Percentiles rank a stretch among this genome's conserved stretches.
These are phyloP conservation scores for Synanthedon andrenaeformis DNA, from an alignment of 2,888 invertebrate species.

Conservation along the genomic window DNA sequence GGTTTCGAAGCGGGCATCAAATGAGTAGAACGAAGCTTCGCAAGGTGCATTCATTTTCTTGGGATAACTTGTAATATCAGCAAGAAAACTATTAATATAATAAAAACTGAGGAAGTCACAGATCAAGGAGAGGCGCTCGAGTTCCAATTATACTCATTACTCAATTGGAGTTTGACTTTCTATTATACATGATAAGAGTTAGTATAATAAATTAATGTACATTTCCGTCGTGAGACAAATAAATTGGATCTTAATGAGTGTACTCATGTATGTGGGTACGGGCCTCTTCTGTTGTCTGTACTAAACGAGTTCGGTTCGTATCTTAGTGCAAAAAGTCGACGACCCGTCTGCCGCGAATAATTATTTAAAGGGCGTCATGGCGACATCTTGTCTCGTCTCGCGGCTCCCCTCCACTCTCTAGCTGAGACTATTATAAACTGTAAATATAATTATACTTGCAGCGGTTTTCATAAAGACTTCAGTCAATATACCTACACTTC, in stretches of 20 bases:
- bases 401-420: slow-evolving; percentile 12
- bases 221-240: too few species aligned
- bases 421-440: neutral
- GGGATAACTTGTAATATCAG: neutral
- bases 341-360: slow-evolving; percentile 40
- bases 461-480: too few species aligned
- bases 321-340: slow-evolving; percentile 36
- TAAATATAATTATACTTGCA: too few species aligned
- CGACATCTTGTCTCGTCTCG: slow-evolving; percentile 49
- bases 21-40: neutral
- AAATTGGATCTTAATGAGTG: too few species aligned
- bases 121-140: too few species aligned
- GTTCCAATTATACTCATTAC: too few species aligned
- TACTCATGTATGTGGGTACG: too few species aligned
- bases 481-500: too few species aligned
- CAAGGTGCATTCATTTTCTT: slow-evolving; percentile 14
- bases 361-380: slow-evolving; percentile 36
- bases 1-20: slow-evolving; percentile 3
- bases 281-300: neutral
- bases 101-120: too few species aligned
- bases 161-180: too few species aligned
- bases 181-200: too few species aligned
- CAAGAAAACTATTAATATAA: neutral
- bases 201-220: too few species aligned
- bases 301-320: neutral